phyloP scores from a whole-genome alignment of 1,140 invertebrate genomes.

The Drosophila mauritiana region DNA sequence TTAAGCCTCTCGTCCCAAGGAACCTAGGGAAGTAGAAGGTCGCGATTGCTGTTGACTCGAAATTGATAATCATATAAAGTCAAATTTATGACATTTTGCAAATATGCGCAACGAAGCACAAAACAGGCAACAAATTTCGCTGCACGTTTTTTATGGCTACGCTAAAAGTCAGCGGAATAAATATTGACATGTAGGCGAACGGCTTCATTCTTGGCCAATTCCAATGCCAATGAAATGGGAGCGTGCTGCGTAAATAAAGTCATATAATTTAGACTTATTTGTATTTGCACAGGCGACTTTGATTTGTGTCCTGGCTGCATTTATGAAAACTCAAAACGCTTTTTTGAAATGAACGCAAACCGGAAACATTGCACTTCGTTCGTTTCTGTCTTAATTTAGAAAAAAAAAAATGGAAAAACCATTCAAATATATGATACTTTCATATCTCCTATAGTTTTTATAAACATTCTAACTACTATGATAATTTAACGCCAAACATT shows the following conservation, averaged over 20 bases:
- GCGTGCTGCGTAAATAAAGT: constrained; percentile 45
- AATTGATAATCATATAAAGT: constrained; percentile 81
- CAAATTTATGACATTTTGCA: constrained; percentile 64
- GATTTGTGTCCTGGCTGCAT: constrained; percentile 62
- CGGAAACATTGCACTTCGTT: not conserved
- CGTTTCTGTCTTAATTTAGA: not conserved
- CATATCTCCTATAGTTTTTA: too few relatives aligned
- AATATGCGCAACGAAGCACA: constrained; percentile 33
- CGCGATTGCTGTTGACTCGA: constrained; percentile 55
- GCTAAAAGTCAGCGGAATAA: constrained; percentile 58
- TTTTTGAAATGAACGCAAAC: not conserved
- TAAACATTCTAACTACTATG: too few relatives aligned
- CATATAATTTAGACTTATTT: constrained; percentile 79
- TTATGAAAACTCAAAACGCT: constrained; percentile 62
- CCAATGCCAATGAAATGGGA: not conserved
- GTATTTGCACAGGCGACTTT: constrained; percentile 65
- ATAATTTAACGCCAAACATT: too few relatives aligned
- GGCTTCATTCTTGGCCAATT: constrained; percentile 38
- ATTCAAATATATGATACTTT: too few relatives aligned
- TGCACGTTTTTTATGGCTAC: constrained; percentile 58
- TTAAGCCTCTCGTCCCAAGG: not conserved
- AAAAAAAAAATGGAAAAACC: not conserved
- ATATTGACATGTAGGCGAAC: constrained; percentile 66
- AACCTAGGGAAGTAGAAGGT: constrained; percentile 4
- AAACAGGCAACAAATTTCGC: constrained; percentile 36